A percentile compares a stretch with the other conserved stretches of the same genome.
Conservation (phyloP, 2,113 vertebrate species). For the Capricornis sumatraensis region DNA sequence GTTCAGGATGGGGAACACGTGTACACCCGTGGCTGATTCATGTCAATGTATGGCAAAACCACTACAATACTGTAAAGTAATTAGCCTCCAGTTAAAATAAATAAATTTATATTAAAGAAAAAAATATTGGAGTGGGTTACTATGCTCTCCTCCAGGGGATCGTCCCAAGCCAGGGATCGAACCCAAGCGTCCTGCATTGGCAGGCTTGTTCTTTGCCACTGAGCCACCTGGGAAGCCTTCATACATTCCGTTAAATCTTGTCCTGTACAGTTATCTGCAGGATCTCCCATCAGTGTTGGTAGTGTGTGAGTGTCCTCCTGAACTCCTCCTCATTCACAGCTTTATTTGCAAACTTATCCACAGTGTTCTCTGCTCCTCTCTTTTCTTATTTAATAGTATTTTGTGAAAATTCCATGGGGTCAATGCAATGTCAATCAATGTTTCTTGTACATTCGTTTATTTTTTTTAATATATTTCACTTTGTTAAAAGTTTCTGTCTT, state of each 20-base stretch:
- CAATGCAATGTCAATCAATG: too few relatives aligned
- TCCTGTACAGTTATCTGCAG: rapidly evolving
- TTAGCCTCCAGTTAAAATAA: too few relatives aligned
- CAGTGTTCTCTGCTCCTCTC: neutral
- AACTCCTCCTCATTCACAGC: neutral
- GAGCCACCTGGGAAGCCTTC: neutral
- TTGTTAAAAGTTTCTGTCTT: neutral
- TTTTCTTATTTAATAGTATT: neutral
- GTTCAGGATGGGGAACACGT: too few relatives aligned
- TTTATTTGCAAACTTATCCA: neutral
- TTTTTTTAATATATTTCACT: neutral
- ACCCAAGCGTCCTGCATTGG: neutral
- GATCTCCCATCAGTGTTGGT: rapidly evolving
- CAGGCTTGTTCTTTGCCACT: neutral
- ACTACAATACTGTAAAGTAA: too few relatives aligned
- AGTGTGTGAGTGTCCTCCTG: rapidly evolving
- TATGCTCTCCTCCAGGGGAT: neutral
- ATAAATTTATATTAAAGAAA: neutral
- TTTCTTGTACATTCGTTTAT: neutral
- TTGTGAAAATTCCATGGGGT: neutral
- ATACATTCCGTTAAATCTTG: too few relatives aligned
- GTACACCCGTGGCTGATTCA: too few relatives aligned
- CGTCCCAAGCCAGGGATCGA: neutral
- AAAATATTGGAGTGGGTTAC: neutral
- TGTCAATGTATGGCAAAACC: too few relatives aligned